Conservation (phyloP, 1,140 invertebrate genomes). For the Diploscapter pachys region DNA sequence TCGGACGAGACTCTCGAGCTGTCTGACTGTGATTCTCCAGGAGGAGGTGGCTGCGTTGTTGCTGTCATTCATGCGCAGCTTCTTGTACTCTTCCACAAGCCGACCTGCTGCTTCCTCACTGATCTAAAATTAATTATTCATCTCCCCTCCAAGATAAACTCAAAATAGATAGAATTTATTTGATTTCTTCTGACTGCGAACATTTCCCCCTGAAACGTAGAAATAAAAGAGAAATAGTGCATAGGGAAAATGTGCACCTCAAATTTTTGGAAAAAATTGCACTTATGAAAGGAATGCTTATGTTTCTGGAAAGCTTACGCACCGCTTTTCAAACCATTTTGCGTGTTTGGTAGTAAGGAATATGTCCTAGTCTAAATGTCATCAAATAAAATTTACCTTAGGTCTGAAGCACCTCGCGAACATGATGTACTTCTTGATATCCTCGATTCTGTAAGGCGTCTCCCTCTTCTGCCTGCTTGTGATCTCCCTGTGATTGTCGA, state of each 20-base stretch:
- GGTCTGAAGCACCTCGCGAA: constrained; percentile 96
- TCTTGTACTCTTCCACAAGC: constrained; percentile 83
- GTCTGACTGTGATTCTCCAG: constrained; percentile 97
- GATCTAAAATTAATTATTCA: constrained; percentile 57
- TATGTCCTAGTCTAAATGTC: too few species aligned
- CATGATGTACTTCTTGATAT: constrained; percentile 87
- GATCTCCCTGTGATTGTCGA: constrained; percentile 77
- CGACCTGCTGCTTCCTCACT: constrained; percentile 75
- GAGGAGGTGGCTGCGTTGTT: constrained; percentile 69
- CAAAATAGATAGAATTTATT: too few species aligned
- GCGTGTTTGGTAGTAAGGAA: too few species aligned
- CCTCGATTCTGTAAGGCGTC: constrained; percentile 74
- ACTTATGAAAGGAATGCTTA: too few species aligned
- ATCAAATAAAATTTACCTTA: constrained; percentile 67
- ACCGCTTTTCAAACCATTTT: too few species aligned
- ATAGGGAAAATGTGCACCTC: too few species aligned
- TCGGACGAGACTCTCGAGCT: constrained; percentile 93
- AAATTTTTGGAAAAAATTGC: too few species aligned
- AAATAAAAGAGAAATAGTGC: too few species aligned
- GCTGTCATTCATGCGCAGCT: constrained; percentile 77
- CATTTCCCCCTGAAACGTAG: too few species aligned
- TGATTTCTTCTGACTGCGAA: too few species aligned
- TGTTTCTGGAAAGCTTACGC: too few species aligned
- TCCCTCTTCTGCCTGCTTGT: constrained; percentile 71
- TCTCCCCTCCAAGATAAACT: too few species aligned